Evolutionary conservation across 2,113 vertebrate genomes (phyloP), one percentile per base, ranked within the genome.

Genomic region (Chrysochloris asiatica): DNA sequence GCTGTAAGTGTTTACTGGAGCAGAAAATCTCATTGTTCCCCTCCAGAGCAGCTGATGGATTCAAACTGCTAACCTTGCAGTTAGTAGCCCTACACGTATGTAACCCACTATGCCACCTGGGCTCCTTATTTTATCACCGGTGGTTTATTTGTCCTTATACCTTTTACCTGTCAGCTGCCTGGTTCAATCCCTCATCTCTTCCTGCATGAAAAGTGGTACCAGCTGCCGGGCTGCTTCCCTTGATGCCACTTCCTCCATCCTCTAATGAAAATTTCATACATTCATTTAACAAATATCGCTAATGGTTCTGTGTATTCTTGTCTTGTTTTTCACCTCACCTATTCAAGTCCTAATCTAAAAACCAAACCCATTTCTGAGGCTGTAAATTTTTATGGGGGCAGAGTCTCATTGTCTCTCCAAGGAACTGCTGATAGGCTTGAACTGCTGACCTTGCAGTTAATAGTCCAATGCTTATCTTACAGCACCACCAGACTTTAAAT

Each of bases 191-290:
- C 45, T 88, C 67, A 72, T 81, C 45, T 88, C 38, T 6, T 81
- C 52, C 81, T 21, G 56, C 4, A 48, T 22, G 43, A 75, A 83
- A 50, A 73, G 56, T 33, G 33, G 52, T 21, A 61, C 76, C 11
- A 28, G 54, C 52, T 72, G 48, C 26, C 43, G 45, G 59, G 19
- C 36, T 71, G 7, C 8, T 45, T 90, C 89, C 52, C 63, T 83
- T 59, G 43, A 88, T 17, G 75, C n/a, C 47, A 77, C 17, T 79
- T 86, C 45, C 50, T 88, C 28, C 21, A 45, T 76, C 10, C 17
- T 93, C 65, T 69, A 71, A 63, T n/a, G 75, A 30, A 84, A 90
- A 86, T 63, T 76, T 78, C 50, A 88, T 83, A 61, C 69, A 52
- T 65, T 72, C 67, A 71, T 71, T 86, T 47, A 67, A 54, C 28